Evolutionary conservation across 2,113 vertebrate genomes (phyloP).

Genomic region (Atractosteus spatula): DNA sequence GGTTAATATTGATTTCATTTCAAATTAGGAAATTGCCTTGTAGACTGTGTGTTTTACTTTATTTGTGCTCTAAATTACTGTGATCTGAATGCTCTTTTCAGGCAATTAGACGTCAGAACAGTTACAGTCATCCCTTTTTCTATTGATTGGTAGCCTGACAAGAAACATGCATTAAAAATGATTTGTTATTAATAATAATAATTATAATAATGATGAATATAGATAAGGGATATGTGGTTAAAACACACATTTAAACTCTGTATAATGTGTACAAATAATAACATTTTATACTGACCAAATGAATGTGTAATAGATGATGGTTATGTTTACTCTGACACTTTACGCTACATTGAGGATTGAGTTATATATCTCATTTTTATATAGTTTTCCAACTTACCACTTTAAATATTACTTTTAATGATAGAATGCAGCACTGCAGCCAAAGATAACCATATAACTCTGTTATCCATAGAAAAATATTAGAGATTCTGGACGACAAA

Average conservation of each 20-base stretch:
- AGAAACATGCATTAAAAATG: neutral
- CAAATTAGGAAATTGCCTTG: conserved; percentile 60
- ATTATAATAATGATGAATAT: conserved; percentile 32
- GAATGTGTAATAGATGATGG: no score
- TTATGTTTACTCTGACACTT: no score
- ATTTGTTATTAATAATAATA: conserved; percentile 42
- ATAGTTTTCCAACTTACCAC: no score
- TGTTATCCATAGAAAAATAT: no score
- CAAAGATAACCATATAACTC: no score
- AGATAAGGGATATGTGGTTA: conserved; percentile 21
- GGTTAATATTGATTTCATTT: conserved; percentile 69
- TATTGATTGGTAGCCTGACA: neutral
- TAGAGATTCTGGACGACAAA: neutral
- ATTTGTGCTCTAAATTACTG: conserved; percentile 52
- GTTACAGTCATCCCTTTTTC: conserved; percentile 36
- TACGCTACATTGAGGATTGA: no score
- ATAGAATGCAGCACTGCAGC: no score
- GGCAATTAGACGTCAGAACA: conserved; percentile 20
- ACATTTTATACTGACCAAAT: no score
- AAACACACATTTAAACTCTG: neutral
- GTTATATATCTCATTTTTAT: no score
- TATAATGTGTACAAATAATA: no score
- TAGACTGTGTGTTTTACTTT: conserved; percentile 47
- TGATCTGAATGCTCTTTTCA: neutral
- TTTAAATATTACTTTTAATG: no score